Evolutionary conservation across 2,797 vertebrate genomes (phyloP).

Genomic region (Halcyon leucocephala): DNA sequence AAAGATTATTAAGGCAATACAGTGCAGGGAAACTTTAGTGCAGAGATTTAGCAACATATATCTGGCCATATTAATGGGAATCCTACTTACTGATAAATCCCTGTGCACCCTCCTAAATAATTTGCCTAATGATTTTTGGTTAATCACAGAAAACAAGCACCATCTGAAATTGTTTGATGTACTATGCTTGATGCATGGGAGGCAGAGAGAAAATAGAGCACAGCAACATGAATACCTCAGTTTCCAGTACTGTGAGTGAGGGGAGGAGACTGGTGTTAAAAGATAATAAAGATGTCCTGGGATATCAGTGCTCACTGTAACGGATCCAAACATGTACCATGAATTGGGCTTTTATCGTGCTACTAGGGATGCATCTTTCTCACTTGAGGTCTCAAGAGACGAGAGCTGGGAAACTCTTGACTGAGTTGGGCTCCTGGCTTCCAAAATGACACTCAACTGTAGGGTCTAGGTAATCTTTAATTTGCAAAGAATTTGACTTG

Average conservation of each 20-base stretch:
- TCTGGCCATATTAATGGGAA: constrained; percentile 26
- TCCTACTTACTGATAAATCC: background rate
- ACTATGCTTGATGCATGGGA: background rate
- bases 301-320: background rate
- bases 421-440: background rate
- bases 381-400: background rate
- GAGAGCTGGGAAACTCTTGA: background rate
- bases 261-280: background rate
- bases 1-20: constrained; percentile 3
- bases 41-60: background rate
- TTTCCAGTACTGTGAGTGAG: background rate
- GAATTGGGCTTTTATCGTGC: background rate
- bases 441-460: background rate
- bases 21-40: background rate
- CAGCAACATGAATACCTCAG: background rate
- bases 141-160: background rate
- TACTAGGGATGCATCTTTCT: background rate
- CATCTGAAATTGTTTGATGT: constrained; percentile 12
- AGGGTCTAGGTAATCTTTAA: background rate
- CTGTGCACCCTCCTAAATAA: background rate
- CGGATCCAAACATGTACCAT: background rate
- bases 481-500: background rate
- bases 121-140: constrained; percentile 21
- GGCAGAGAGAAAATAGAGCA: background rate
- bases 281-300: background rate